A percentile compares a stretch with the other conserved stretches of the same genome.
Evolutionary conservation across 30 jellyfish, hydroid and myxozoan species (phyloP).

Genomic region (Mastigias papua): DNA sequence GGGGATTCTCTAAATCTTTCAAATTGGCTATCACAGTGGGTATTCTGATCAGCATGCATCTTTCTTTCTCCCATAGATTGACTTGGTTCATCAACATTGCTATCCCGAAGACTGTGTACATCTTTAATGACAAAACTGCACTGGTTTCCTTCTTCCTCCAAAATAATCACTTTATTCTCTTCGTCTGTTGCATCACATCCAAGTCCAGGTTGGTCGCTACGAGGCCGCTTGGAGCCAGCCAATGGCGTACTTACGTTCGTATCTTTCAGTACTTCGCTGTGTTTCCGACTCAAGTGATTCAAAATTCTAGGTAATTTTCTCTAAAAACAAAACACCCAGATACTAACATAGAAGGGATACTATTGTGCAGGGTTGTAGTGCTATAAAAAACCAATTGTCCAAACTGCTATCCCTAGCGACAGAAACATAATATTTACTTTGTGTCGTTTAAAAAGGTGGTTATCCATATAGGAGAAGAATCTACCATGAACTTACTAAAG

Average conservation of each 20-base stretch:
- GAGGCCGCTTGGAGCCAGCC: constrained; percentile 64
- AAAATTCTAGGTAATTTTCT: constrained; percentile 68
- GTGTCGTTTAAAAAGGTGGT: too few relatives aligned
- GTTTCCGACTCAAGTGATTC: constrained; percentile 66
- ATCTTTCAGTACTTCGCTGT: constrained; percentile 48
- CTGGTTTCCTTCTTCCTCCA: constrained; percentile 55
- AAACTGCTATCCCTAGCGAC: too few relatives aligned
- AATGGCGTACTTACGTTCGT: constrained; percentile 12
- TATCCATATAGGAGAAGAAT: too few relatives aligned
- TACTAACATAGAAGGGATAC: too few relatives aligned
- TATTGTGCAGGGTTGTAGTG: too few relatives aligned
- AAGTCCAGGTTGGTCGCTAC: constrained; percentile 14
- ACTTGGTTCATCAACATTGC: constrained; percentile 45
- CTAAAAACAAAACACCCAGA: constrained; percentile 24
- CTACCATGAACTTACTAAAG: too few relatives aligned
- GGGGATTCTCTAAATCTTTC: constrained; percentile 22
- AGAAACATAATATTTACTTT: too few relatives aligned
- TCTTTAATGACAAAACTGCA: constrained; percentile 64
- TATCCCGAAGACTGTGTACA: constrained; percentile 73
- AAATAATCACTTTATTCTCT: constrained; percentile 50
- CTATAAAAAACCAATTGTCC: too few relatives aligned
- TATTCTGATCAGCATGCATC: constrained; percentile 5
- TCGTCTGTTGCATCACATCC: constrained; percentile 22
- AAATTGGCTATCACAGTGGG: constrained; percentile 11
- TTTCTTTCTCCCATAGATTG: constrained; percentile 20